Base-by-base conservation (phyloP, 64 coral and sea anemone species). In the Montipora sp. region DNA sequence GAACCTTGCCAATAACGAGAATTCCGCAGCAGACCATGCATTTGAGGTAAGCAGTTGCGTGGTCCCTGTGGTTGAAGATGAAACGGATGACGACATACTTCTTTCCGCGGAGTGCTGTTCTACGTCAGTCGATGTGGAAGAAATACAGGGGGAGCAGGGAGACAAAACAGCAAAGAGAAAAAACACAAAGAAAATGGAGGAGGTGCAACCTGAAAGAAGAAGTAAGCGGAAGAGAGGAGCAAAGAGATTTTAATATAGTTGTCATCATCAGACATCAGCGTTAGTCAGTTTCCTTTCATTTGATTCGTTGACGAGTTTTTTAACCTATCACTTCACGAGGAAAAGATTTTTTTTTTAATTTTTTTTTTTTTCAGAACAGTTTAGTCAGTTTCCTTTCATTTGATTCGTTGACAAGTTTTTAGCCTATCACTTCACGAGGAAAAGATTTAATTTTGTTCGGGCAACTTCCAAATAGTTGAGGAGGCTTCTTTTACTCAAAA, bases 401-500 rank as follows among this genome's bases (percentile, higher is more conserved):
- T 69, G 66, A 12, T 69, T 69, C 66, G 66, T 69, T 69, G 66
- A 69, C 66, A 6, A 69, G 66, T 69, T 69, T 69, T 69, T 69
- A 69, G 10, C 66, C 66, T 69, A 9, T 69, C 66, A 69, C 66
- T 70, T 70, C 66, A 70, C 66, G 66, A 70, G 66, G 66, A 70
- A 18, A 70, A 70, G 66, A 70, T 16, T 70, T 70, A 70, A 14
- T 70, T 70, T 70, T 70, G 66, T 70, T 70, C 66, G 66, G 66
- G 66, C 66, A 70, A 70, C 66, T 18, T 70, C 66, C 66, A 70
- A 70, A 70, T 70, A 70, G 66, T 70, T 70, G 66, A 69, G 13
- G 66, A 69, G 66, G 66, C 66, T 69, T 69, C 66, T 69, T 69
- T 69, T 69, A 69, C 66, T 69, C 66, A 69, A 69, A 69, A 69